Evolutionary conservation across 2,797 vertebrate genomes (phyloP).

Genomic region (Myotis daubentonii): DNA sequence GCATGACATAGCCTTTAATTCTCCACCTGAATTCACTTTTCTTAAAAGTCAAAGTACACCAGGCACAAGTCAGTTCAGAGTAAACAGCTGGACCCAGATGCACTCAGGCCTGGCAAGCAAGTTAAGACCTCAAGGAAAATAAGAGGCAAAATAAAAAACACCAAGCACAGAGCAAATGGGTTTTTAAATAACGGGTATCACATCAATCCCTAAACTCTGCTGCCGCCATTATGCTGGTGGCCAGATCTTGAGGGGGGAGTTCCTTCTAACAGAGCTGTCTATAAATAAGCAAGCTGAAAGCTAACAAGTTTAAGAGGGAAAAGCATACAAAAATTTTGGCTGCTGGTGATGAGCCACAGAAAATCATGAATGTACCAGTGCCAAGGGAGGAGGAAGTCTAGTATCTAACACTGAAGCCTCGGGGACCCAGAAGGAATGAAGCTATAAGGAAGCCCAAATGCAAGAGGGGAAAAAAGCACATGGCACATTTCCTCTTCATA

Average conservation of each 20-base stretch:
- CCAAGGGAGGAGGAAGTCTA: conserved; percentile 83
- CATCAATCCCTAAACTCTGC: conserved; percentile 22
- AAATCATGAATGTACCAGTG: conserved; percentile 74
- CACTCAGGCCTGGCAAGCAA: conserved; percentile 19
- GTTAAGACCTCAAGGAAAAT: conserved; percentile 63
- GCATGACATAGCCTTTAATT: conserved; percentile 30
- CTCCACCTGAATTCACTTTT: conserved; percentile 53
- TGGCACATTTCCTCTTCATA: conserved; percentile 71
- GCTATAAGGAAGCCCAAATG: conserved; percentile 67
- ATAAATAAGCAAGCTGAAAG: conserved; percentile 78
- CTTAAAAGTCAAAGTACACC: conserved; percentile 66
- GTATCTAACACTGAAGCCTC: conserved; percentile 79
- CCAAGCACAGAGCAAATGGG: conserved; percentile 39
- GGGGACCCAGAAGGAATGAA: conserved; percentile 85
- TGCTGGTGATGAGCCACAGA: conserved; percentile 74
- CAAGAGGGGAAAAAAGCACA: conserved; percentile 60
- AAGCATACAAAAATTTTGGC: conserved; percentile 73
- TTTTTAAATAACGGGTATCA: conserved; percentile 59
- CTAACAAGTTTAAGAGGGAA: conserved; percentile 74
- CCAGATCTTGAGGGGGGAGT: not conserved
- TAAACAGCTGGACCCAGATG: conserved; percentile 59
- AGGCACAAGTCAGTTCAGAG: conserved; percentile 30
- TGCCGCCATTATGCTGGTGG: conserved; percentile 37
- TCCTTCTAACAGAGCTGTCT: conserved; percentile 70
- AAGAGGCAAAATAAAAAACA: conserved; percentile 62